These are phyloP conservation scores for Poicephalus meyeri DNA, from an alignment of 2,113 vertebrate genomes.

Conservation along the genomic window DNA sequence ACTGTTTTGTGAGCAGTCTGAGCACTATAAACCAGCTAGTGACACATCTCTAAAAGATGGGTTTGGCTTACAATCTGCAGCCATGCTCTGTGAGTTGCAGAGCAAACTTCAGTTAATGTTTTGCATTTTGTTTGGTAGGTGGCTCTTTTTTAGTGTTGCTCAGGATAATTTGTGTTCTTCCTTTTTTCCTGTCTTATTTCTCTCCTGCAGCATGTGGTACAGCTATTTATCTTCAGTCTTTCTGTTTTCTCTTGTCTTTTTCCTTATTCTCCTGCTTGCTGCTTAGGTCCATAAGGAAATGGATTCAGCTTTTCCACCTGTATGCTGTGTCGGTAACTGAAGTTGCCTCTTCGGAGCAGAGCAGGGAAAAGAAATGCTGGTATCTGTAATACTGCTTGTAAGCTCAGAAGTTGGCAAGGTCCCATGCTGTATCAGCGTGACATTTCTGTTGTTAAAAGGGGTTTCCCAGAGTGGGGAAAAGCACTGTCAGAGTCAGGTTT, in stretches of 20 bases:
- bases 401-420: not conserved
- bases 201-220: not conserved
- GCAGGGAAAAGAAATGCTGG: not conserved
- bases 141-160: not conserved
- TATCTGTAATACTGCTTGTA: not conserved
- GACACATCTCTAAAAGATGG: not conserved
- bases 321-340: fast-evolving
- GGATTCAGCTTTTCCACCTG: not conserved
- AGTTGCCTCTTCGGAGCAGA: not conserved
- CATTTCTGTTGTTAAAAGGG: not conserved
- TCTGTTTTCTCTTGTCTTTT: not conserved
- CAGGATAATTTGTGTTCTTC: not conserved
- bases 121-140: not conserved
- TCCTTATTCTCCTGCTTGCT: not conserved
- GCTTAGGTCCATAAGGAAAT: not conserved
- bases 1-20: not conserved
- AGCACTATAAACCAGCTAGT: not conserved
- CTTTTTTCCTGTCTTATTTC: not conserved
- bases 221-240: not conserved
- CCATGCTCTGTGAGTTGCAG: fast-evolving
- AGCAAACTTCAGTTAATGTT: not conserved
- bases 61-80: not conserved
- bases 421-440: not conserved
- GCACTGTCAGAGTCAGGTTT: not conserved
- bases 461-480: not conserved